Evolutionary conservation across 2,113 vertebrate species (phyloP).

Genomic region (Sterna hirundo): DNA sequence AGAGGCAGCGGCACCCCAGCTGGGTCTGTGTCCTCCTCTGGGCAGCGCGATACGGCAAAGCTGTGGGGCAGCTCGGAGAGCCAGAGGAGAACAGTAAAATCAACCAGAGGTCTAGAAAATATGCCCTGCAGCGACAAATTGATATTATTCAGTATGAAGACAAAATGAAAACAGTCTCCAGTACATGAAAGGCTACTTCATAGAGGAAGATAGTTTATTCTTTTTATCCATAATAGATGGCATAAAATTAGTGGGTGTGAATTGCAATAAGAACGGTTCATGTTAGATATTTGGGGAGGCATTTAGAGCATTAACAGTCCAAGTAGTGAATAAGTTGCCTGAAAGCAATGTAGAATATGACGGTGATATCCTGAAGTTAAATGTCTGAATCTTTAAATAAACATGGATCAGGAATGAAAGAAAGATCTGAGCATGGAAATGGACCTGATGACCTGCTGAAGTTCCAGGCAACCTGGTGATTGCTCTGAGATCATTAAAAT

Average conservation of each 20-base stretch:
- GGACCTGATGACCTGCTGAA: background rate
- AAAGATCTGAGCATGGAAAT: background rate
- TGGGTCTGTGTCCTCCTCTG: background rate
- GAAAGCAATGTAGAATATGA: background rate
- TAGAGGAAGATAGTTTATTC: background rate
- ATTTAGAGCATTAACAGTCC: background rate
- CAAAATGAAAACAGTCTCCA: background rate
- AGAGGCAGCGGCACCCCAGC: background rate
- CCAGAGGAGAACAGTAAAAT: background rate
- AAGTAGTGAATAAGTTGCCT: background rate
- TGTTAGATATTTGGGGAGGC: fast-evolving
- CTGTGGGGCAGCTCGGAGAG: no score
- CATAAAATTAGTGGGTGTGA: background rate
- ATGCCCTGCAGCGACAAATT: background rate
- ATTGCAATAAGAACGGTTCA: background rate
- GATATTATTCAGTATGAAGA: background rate
- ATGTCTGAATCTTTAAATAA: background rate
- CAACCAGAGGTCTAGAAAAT: background rate
- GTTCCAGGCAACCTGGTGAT: background rate
- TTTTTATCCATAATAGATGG: background rate
- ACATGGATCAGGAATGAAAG: background rate
- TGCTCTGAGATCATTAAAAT: background rate
- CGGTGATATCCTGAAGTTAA: background rate
- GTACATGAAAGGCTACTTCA: background rate
- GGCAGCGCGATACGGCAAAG: background rate